Evolutionary conservation across 2,113 vertebrate species (phyloP).

Genomic region (Cygnus atratus): DNA sequence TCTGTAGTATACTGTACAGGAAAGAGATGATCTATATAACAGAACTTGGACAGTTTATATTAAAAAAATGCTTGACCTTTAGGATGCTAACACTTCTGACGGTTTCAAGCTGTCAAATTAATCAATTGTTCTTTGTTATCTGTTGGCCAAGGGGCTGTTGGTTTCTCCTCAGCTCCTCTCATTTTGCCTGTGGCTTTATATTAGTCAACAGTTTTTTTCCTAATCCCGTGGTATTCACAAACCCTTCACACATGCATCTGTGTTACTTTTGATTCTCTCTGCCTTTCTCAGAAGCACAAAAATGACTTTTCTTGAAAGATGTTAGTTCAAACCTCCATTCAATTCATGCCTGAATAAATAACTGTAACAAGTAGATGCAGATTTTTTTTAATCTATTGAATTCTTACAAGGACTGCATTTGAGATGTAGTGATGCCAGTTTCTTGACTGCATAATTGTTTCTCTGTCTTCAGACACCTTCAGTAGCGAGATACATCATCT

Average conservation of each 20-base stretch:
- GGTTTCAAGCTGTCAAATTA: background rate
- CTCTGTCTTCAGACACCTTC: background rate
- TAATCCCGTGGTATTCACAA: background rate
- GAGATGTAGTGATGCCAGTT: background rate
- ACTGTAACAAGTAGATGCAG: background rate
- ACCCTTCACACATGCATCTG: background rate
- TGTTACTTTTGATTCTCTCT: background rate
- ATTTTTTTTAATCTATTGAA: background rate
- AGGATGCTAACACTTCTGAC: background rate
- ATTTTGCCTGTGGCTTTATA: background rate
- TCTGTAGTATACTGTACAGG: background rate
- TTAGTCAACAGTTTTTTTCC: background rate
- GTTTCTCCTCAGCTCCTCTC: background rate
- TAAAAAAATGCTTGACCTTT: background rate
- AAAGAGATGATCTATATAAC: background rate
- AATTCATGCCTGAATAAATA: slow-evolving; percentile 25
- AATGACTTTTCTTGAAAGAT: background rate
- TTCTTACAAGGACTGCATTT: slow-evolving; percentile 16
- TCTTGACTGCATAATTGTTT: slow-evolving; percentile 31
- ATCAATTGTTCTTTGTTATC: background rate
- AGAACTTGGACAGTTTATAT: background rate
- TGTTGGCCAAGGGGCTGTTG: background rate
- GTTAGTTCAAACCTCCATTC: background rate
- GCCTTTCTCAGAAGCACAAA: background rate
- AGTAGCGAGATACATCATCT: slow-evolving; percentile 10